Conservation (phyloP, 2,888 invertebrate species). For the Abrostola triplasia region DNA sequence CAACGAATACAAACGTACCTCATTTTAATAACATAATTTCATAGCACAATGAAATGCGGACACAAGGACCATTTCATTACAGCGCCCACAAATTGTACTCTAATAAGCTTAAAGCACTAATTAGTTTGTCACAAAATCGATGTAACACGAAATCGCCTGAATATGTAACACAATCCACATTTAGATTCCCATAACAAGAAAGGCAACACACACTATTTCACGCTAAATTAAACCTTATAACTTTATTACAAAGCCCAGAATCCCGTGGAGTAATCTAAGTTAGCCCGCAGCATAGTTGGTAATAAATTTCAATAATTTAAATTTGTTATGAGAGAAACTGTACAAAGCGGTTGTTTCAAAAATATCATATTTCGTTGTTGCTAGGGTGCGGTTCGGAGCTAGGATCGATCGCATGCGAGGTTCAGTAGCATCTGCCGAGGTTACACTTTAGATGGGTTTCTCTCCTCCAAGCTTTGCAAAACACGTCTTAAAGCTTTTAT, state of each 20-base stretch:
- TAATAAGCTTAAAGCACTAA: slow-evolving; percentile 23
- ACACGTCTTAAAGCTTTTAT: no score
- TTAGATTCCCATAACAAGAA: slow-evolving; percentile 32
- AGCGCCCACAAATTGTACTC: slow-evolving; percentile 4
- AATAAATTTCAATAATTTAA: slow-evolving; percentile 59
- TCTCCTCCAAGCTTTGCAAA: no score
- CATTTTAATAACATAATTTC: background rate
- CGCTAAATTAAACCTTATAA: slow-evolving; percentile 38
- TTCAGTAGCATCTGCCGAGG: background rate
- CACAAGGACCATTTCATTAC: slow-evolving; percentile 10
- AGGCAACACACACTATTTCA: slow-evolving; percentile 25
- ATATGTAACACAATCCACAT: slow-evolving; percentile 36
- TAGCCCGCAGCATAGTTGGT: slow-evolving; percentile 32
- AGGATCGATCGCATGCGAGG: background rate
- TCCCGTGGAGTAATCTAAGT: slow-evolving; percentile 45
- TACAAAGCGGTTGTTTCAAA: slow-evolving; percentile 42
- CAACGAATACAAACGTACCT: background rate
- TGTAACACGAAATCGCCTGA: slow-evolving; percentile 22
- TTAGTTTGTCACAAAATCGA: slow-evolving; percentile 46
- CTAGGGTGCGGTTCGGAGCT: background rate
- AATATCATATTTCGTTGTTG: slow-evolving; percentile 52
- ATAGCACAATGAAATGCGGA: background rate
- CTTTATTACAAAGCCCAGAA: slow-evolving; percentile 39
- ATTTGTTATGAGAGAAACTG: slow-evolving; percentile 52
- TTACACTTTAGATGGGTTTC: background rate